Evolutionary conservation across 2,888 invertebrate genomes (phyloP).

Genomic region (Morpho deidamia): DNA sequence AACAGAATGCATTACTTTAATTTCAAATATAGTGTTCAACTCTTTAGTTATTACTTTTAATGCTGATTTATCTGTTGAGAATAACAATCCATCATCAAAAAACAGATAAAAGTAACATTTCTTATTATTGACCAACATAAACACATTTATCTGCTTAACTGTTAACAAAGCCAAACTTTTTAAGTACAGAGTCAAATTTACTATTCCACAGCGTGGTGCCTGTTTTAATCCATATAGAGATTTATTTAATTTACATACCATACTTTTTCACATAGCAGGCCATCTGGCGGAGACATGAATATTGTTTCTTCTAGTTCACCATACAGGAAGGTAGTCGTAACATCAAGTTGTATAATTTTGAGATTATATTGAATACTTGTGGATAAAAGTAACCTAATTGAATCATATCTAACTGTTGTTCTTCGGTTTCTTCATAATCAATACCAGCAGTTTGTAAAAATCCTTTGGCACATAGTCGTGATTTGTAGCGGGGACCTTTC

Average conservation of each 20-base stretch:
- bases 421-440: conserved; percentile 21
- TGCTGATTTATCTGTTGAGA: neutral
- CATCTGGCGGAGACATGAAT: conserved; percentile 7
- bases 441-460: conserved; percentile 16
- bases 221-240: conserved; percentile 5
- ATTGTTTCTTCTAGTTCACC: conserved; percentile 22
- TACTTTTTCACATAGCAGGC: conserved; percentile 4
- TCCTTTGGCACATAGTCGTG: conserved; percentile 30
- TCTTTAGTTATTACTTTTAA: too few species aligned
- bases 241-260: conserved; percentile 10
- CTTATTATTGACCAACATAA: conserved; percentile 6
- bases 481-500: conserved; percentile 24
- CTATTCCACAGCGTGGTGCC: too few species aligned
- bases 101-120: conserved; percentile 10
- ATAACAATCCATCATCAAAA: conserved; percentile 15
- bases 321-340: conserved; percentile 19
- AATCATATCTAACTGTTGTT: conserved; percentile 27
- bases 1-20: neutral
- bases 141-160: conserved; percentile 12
- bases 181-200: too few species aligned
- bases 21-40: conserved; percentile 2
- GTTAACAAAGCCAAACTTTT: too few species aligned
- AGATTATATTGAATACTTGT: conserved; percentile 12
- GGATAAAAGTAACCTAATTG: conserved; percentile 20
- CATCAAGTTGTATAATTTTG: conserved; percentile 15